Conservation (phyloP, 2,113 vertebrate species). For the Tragelaphus scriptus region DNA sequence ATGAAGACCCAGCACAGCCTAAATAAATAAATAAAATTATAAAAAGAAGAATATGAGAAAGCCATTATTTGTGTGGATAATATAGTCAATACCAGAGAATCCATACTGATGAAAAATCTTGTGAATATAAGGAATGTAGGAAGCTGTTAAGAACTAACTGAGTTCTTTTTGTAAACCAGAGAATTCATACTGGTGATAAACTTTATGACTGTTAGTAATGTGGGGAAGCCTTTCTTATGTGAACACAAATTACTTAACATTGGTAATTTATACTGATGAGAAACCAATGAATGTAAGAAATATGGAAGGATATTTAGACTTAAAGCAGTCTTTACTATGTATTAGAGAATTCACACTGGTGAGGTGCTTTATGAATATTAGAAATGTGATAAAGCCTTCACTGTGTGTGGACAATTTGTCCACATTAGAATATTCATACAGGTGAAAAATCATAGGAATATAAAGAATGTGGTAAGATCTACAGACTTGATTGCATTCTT, state of each 20-base stretch:
- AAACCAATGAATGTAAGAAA: background rate
- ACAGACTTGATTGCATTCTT: background rate
- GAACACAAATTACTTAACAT: background rate
- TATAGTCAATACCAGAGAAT: background rate
- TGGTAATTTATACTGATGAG: background rate
- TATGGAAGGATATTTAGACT: background rate
- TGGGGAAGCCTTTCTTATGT: background rate
- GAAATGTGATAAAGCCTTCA: background rate
- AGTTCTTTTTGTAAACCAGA: background rate
- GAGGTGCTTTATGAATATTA: background rate
- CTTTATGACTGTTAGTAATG: background rate
- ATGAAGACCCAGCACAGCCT: background rate
- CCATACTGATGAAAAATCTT: background rate
- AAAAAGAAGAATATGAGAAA: background rate
- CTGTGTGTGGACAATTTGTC: background rate
- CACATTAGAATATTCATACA: background rate
- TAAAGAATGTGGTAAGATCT: background rate
- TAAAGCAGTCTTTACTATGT: background rate
- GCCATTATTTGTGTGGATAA: background rate
- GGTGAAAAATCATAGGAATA: background rate
- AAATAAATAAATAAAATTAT: background rate
- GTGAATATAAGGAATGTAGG: background rate
- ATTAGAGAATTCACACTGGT: slow-evolving; percentile 19
- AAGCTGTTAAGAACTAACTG: background rate
- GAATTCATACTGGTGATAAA: slow-evolving; percentile 38